Conservation (phyloP, 2,797 vertebrate species). For the Serranus cabrilla region DNA sequence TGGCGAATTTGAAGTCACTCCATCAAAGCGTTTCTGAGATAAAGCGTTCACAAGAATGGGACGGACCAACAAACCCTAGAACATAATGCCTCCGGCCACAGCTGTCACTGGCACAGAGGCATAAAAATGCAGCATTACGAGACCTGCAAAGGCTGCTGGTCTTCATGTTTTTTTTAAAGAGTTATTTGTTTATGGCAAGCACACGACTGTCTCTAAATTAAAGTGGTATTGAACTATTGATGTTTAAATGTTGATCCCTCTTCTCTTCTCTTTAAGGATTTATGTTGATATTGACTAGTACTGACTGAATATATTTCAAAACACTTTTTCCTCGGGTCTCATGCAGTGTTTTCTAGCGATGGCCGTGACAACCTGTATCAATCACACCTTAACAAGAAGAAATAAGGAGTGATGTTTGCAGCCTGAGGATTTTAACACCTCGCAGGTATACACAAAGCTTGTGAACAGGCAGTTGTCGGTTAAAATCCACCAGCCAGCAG, state of each 20-base stretch:
- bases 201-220: conserved; percentile 13
- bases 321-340: conserved; percentile 4
- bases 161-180: conserved; percentile 9
- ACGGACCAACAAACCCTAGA: too few species aligned
- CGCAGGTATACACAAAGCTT: conserved; percentile 19
- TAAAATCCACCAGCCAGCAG: conserved; percentile 20
- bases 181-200: conserved; percentile 5
- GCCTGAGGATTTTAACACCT: conserved; percentile 22
- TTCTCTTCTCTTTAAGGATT: conserved; percentile 26
- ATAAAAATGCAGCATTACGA: conserved; percentile 1
- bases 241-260: conserved; percentile 18
- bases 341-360: conserved; percentile 17
- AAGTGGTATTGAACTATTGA: conserved; percentile 4
- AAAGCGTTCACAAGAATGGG: too few species aligned
- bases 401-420: conserved; percentile 51
- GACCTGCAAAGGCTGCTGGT: background rate
- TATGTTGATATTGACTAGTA: conserved; percentile 33
- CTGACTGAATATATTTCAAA: conserved; percentile 35
- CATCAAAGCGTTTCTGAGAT: too few species aligned
- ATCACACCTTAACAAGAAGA: conserved; percentile 45
- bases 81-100: too few species aligned
- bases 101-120: too few species aligned
- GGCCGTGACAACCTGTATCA: conserved; percentile 44
- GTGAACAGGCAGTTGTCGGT: conserved; percentile 6
- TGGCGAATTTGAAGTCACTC: too few species aligned